phyloP scores from a whole-genome alignment of 2,888 invertebrate species.

The Neoaliturus tenellus region DNA sequence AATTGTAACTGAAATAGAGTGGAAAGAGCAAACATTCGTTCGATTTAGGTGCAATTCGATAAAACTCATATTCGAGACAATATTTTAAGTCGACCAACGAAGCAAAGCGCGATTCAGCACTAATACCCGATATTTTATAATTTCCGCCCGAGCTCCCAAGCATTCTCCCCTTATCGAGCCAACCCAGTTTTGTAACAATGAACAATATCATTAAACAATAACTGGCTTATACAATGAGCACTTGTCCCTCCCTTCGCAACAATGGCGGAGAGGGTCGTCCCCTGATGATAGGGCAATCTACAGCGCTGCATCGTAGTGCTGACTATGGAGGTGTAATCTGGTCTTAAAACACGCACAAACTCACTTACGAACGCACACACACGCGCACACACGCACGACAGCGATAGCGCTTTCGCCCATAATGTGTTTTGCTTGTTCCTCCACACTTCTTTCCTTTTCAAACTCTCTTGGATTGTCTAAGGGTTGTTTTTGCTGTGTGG shows the following conservation, averaged over 20 bases:
- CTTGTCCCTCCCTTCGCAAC: not conserved
- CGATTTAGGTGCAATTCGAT: too few relatives aligned
- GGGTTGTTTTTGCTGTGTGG: not conserved
- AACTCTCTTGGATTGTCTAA: not conserved
- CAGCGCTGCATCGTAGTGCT: not conserved
- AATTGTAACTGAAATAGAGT: too few relatives aligned
- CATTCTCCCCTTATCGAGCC: too few relatives aligned
- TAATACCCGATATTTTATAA: too few relatives aligned
- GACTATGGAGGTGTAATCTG: not conserved
- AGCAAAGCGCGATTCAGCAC: too few relatives aligned
- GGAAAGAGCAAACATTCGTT: too few relatives aligned
- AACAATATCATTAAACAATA: conserved; percentile 34
- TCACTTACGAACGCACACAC: not conserved
- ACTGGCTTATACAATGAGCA: conserved; percentile 15
- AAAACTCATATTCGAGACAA: too few relatives aligned
- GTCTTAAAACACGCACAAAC: not conserved
- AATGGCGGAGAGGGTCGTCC: not conserved
- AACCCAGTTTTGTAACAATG: conserved; percentile 4
- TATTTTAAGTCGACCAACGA: too few relatives aligned
- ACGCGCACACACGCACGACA: not conserved
- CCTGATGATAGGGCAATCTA: conserved; percentile 10
- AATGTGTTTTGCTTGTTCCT: conserved; percentile 24
- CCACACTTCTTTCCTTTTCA: conserved; percentile 32
- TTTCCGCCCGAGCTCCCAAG: too few relatives aligned
- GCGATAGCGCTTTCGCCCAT: not conserved